phyloP scores from a whole-genome alignment of 1,140 invertebrate genomes.

The Condylostylus longicornis region DNA sequence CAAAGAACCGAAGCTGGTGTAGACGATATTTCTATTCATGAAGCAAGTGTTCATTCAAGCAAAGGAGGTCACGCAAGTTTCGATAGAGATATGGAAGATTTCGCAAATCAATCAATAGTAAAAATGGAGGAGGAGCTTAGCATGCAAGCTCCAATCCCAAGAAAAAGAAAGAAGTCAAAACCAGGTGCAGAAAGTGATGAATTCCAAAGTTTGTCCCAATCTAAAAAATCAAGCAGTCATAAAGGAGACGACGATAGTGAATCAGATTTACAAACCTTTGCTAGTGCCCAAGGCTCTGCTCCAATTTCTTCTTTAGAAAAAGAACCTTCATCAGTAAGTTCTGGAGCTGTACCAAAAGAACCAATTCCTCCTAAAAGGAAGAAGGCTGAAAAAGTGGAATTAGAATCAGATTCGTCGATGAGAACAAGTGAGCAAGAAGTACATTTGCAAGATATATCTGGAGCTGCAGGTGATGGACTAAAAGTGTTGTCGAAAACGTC shows the following conservation, averaged over 20 bases:
- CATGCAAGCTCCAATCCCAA: constrained; percentile 15
- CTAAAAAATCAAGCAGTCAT: constrained; percentile 19
- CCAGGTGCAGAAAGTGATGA: constrained; percentile 33
- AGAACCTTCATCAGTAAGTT: constrained; percentile 13
- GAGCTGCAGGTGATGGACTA: constrained; percentile 37
- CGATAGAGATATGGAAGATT: constrained; percentile 31
- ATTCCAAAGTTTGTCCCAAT: constrained; percentile 38
- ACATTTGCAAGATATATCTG: constrained; percentile 34
- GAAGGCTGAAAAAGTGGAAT: constrained; percentile 28
- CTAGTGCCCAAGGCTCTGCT: constrained; percentile 41
- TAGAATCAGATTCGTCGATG: constrained; percentile 23
- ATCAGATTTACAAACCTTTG: constrained; percentile 42
- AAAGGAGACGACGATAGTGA: constrained; percentile 37
- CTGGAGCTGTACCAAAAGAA: constrained; percentile 20
- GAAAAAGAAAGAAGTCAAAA: constrained; percentile 25
- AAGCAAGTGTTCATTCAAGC: constrained; percentile 34
- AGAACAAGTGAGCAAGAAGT: constrained; percentile 29
- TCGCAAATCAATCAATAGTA: constrained; percentile 17
- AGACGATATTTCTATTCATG: constrained; percentile 66
- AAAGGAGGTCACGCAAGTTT: constrained; percentile 31
- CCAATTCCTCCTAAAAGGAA: constrained; percentile 24
- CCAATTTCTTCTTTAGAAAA: constrained; percentile 25
- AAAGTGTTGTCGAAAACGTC: constrained; percentile 14
- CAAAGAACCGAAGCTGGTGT: constrained; percentile 68
- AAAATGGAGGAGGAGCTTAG: constrained; percentile 27